Evolutionary conservation across 2,113 vertebrate species (phyloP).

Genomic region (Mormyrus lacerda): DNA sequence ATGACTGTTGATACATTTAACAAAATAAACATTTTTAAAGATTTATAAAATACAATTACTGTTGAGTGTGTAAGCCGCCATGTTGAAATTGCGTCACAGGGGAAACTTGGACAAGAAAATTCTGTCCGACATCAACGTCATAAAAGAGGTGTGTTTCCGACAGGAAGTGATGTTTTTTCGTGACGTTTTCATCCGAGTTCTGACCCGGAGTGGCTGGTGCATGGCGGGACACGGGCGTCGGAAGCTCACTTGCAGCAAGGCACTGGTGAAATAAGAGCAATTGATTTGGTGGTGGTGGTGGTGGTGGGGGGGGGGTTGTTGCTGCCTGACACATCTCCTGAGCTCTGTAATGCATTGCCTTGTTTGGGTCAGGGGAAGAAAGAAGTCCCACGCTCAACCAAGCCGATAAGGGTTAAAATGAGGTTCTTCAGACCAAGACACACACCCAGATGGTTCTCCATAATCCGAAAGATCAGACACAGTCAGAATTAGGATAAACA

Average conservation of each 20-base stretch:
- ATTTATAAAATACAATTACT: too few species aligned
- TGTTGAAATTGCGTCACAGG: too few species aligned
- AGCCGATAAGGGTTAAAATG: neutral
- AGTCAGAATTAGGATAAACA: conserved; percentile 1
- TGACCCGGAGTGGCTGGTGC: neutral
- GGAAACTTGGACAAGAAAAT: too few species aligned
- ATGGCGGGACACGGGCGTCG: neutral
- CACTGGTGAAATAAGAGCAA: neutral
- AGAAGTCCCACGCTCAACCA: neutral
- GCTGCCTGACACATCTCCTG: neutral
- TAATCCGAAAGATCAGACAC: conserved; percentile 8
- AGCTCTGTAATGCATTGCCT: neutral
- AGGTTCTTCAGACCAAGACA: neutral
- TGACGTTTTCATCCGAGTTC: too few species aligned
- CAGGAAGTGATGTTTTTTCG: too few species aligned
- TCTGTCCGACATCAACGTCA: too few species aligned
- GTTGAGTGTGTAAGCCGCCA: too few species aligned
- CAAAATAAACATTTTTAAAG: too few species aligned
- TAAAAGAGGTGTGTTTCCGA: too few species aligned
- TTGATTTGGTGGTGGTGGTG: too few species aligned
- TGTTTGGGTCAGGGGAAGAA: neutral
- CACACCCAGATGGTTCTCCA: neutral
- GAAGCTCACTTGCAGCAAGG: neutral
- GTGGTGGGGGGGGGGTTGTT: neutral
- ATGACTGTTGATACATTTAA: too few species aligned